Conservation (phyloP, 1,140 invertebrate genomes). For the Thrips palmi region DNA sequence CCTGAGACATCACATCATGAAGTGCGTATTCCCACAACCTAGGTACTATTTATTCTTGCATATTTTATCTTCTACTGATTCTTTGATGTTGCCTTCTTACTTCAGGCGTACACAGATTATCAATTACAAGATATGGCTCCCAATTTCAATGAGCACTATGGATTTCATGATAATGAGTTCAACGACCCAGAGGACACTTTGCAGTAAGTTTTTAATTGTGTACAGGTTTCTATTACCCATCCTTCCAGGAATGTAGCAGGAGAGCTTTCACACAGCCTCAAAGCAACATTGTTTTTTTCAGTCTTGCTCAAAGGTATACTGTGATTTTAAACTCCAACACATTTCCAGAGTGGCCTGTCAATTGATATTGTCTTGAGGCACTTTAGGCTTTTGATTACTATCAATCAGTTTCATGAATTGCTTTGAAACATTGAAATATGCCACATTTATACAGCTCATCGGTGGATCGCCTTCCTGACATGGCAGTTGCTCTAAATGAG, state of each 20-base stretch:
- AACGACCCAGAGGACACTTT: conserved; percentile 40
- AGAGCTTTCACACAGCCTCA: neutral
- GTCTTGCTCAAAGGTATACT: too few species aligned
- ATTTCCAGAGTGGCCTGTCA: too few species aligned
- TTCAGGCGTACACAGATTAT: conserved; percentile 37
- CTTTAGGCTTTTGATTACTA: neutral
- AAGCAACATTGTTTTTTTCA: conserved; percentile 1
- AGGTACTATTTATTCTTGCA: neutral
- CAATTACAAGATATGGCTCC: conserved; percentile 38
- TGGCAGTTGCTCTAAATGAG: conserved; percentile 29
- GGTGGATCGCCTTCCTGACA: conserved; percentile 28
- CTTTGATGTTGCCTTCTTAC: conserved; percentile 6
- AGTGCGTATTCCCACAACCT: conserved; percentile 19
- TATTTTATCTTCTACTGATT: neutral
- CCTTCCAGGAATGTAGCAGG: neutral
- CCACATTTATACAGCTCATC: conserved; percentile 19
- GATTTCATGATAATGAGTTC: conserved; percentile 45
- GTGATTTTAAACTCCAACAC: too few species aligned
- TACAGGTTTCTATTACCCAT: conserved; percentile 6
- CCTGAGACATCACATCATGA: conserved; percentile 34
- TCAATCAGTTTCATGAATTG: neutral
- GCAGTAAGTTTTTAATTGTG: conserved; percentile 24
- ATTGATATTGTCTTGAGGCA: neutral
- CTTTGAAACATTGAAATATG: neutral
- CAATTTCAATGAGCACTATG: conserved; percentile 40